Conservation (phyloP, 2,113 vertebrate genomes). For the Anser cygnoides region DNA sequence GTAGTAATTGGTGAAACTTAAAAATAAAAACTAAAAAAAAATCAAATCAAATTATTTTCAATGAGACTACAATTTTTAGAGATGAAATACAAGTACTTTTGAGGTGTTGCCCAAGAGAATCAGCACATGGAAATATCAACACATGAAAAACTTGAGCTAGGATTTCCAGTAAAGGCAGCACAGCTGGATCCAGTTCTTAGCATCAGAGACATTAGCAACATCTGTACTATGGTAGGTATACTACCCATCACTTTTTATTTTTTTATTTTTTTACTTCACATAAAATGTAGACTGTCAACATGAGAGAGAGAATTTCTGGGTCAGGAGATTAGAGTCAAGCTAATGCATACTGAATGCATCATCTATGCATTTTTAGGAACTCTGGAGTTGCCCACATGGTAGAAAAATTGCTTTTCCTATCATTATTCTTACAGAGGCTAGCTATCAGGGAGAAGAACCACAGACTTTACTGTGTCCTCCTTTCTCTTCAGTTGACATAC, state of each 20-base stretch:
- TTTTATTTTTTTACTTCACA: neutral
- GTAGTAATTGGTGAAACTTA: neutral
- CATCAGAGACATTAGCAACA: conserved; percentile 9
- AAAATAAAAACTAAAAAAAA: neutral
- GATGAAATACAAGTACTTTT: conserved; percentile 19
- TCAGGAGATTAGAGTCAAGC: neutral
- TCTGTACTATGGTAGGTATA: neutral
- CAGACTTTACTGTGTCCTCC: neutral
- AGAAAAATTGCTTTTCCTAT: neutral
- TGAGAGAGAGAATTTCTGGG: neutral
- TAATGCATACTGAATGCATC: conserved; percentile 6
- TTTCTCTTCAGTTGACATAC: neutral
- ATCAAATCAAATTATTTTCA: conserved; percentile 19
- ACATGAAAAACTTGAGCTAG: neutral
- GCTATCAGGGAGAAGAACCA: neutral
- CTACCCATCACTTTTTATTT: neutral
- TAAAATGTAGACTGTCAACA: neutral
- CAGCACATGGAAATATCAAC: conserved; percentile 37
- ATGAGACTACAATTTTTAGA: neutral
- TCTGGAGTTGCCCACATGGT: neutral
- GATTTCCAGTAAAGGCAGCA: conserved; percentile 39
- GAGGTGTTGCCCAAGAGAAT: neutral
- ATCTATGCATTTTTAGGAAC: neutral
- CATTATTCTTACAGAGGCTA: neutral
- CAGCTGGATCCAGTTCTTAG: accelerated